phyloP scores from a whole-genome alignment of 2,888 invertebrate genomes.

The Stenolophus ochropezus region DNA sequence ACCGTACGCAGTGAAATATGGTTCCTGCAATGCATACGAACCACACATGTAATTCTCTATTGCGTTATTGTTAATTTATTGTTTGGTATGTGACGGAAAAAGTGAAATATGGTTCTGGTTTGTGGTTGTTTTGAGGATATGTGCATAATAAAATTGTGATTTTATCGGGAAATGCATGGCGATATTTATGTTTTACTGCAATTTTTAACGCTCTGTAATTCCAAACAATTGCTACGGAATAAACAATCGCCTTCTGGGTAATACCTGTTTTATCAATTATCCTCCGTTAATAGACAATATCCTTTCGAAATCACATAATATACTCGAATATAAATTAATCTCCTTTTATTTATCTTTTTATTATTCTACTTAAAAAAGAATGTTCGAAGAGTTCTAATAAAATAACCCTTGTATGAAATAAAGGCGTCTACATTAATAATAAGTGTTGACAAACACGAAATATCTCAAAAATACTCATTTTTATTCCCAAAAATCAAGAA shows the following conservation, averaged over 20 bases:
- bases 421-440: no score
- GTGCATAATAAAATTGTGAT: slow-evolving; percentile 45
- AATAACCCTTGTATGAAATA: no score
- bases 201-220: slow-evolving; percentile 37
- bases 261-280: no score
- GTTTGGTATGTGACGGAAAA: slow-evolving; percentile 40
- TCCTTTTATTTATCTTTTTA: no score
- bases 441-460: no score
- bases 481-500: no score
- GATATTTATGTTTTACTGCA: slow-evolving; percentile 41
- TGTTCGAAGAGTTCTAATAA: no score
- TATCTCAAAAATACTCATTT: no score
- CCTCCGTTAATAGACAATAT: no score
- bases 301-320: no score
- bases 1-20: slow-evolving; percentile 18
- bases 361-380: no score
- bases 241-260: slow-evolving; percentile 17
- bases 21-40: slow-evolving; percentile 14
- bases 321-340: no score
- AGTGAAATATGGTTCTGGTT: slow-evolving; percentile 37
- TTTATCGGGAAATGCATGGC: slow-evolving; percentile 33
- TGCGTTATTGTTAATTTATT: slow-evolving; percentile 43
- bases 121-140: slow-evolving; percentile 41
- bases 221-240: slow-evolving; percentile 19
- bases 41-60: slow-evolving; percentile 20